A percentile compares a stretch with the other conserved stretches of the same genome.
phyloP scores from a whole-genome alignment of 2,888 invertebrate genomes.

The Ormyrus thymus region DNA sequence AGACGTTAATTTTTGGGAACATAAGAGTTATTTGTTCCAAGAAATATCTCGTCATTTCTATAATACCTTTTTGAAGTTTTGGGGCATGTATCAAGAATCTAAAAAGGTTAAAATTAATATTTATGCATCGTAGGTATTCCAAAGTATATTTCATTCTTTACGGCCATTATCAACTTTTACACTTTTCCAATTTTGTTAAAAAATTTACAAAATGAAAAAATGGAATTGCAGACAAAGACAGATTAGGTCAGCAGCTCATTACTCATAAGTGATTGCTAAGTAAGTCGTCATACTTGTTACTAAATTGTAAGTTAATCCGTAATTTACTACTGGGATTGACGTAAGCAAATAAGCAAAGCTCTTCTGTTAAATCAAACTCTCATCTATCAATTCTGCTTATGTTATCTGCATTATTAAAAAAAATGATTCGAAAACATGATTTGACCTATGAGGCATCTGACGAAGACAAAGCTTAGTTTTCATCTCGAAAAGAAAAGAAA shows the following conservation, averaged over 20 bases:
- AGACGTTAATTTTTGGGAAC: slow-evolving; percentile 75
- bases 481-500: slow-evolving; percentile 9
- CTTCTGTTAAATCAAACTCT: slow-evolving; percentile 53
- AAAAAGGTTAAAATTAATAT: slow-evolving; percentile 56
- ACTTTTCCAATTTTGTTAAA: no score
- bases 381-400: slow-evolving; percentile 52
- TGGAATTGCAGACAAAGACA: no score
- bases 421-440: slow-evolving; percentile 48
- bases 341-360: slow-evolving; percentile 55
- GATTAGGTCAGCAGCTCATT: not conserved
- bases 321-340: slow-evolving; percentile 45
- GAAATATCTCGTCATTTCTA: slow-evolving; percentile 79
- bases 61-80: slow-evolving; percentile 81
- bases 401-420: slow-evolving; percentile 56
- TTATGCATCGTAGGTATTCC: no score
- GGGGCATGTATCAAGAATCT: slow-evolving; percentile 85
- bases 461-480: slow-evolving; percentile 44
- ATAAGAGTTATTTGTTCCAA: slow-evolving; percentile 78
- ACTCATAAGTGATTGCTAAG: slow-evolving; percentile 1
- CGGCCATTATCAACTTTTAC: no score
- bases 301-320: slow-evolving; percentile 32
- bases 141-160: no score
- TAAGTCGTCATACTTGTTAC: not conserved
- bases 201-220: no score
- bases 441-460: slow-evolving; percentile 58